Base-by-base conservation (phyloP, 2,888 invertebrate species). In the Drosophila hawaiiensis region DNA sequence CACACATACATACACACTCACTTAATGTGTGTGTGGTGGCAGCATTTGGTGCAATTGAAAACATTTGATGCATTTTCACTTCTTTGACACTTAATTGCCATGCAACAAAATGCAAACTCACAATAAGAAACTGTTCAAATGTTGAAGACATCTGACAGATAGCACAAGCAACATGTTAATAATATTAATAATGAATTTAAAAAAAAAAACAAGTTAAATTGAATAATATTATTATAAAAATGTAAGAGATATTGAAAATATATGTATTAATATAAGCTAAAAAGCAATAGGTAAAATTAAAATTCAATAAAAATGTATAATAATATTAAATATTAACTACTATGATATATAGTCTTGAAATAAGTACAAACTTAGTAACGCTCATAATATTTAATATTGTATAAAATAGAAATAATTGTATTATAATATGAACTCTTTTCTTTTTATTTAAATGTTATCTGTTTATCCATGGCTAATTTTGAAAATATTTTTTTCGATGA, bases 51-150 rank as follows among this genome's bases (percentile, higher is more conserved):
- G 64, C 76, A 68, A 75, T 80, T 68, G 64, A 69, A 83, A 75
- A 59, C 80, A 80, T 50, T 76, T 83, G 80, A 76, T 76, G 76
- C 76, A 68, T 39, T 68, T 56, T 73, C 67, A 79, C 69, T 68
- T 83, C 83, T 82, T 75, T 79, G 83, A 74, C 79, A 79, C 83
- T 60, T 82, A 82, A 79, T 79, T 79, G 68, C 62, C 54, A 79
- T 70, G 75, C 68, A 61, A 63, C 47, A 54, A 68, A 67, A 69
- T 74, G 76, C 64, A 79, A 78, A 82, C 82, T 66, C 64, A 35
- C 59, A 65, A 54, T 39, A 52, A 73, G 73, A 60, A 74, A 67
- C 50, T 47, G 43, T 59, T 28, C 39, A 22, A 29, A 41, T 47
- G 19, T 35, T 10, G 19, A 41, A 29, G n/a, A 35, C 39, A 25